Evolutionary conservation across 2,113 vertebrate species (phyloP), one percentile per base, ranked within the genome.

Genomic region (Nothobranchius kuhntae): DNA sequence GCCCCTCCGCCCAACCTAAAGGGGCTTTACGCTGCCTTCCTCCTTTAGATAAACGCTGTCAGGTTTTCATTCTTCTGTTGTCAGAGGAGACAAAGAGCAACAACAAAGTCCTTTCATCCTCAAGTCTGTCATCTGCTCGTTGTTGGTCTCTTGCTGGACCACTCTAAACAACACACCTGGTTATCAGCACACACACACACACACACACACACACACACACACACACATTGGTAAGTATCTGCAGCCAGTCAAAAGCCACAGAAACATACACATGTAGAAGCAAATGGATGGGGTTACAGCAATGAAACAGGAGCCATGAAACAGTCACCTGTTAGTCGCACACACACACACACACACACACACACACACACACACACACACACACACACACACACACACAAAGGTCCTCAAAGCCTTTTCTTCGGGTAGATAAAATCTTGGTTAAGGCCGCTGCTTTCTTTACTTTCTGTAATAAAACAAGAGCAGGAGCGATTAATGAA

Each of bases 91-190:
- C 26, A 11, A 12, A 50, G 15, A 59, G n/a, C 38, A 2, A 35
- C 8, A 73, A 88, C 88, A 86, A 88, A 88, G 71, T 56, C 80
- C 69, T 68, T 84, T 80, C 75, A 75, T 78, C 81, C 81, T 77
- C 68, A 12, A 36, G 61, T 70, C 0, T 76, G 78, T 86, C 81
- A 78, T 78, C 65, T 30, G 56, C 5, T 10, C 54, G 57, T 73
- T 78, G 69, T 80, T 55, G 35, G 15, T 72, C 58, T 74, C 38
- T 26, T 65, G 17, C 44, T 30, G 17, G 55, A 61, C 61, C 78
- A 57, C 69, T 62, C 71, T 72, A 69, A 66, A 71, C 6, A 63
- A 69, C 87, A 66, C 81, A 84, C 81, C 71, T 80, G 77, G 58
- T 50, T 56, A 10, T 42, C 35, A 51, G 51, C 24, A 55, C 36